Base-by-base conservation (phyloP, 2,888 invertebrate species). In the Protonemura montana region DNA sequence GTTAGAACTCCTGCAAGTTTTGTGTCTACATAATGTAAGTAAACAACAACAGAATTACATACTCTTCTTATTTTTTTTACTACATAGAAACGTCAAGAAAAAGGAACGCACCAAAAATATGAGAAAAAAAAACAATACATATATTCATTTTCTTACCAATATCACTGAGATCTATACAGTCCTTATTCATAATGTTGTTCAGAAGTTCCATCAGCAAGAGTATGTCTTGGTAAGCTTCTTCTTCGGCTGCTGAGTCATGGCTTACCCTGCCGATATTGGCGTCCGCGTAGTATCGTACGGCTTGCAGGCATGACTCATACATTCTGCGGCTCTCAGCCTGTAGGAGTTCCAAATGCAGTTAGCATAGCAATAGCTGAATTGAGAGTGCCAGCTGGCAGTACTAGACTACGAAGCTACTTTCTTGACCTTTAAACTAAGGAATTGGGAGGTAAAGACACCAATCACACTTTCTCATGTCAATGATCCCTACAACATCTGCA, bases 121-220 rank as follows among this genome's bases (percentile, higher is more conserved):
- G n/a, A n/a, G n/a, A n/a, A n/a, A n/a, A n/a, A n/a, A n/a, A n/a
- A n/a, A n/a, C n/a, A n/a, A n/a, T n/a, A n/a, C n/a, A n/a, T n/a
- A n/a, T n/a, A n/a, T n/a, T n/a, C n/a, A n/a, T n/a, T n/a, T 59
- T 59, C 59, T 59, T 87, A 88, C 87, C 87, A 85, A 89, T 88
- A n/a, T 89, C 89, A 82, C 91, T 91, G 87, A 93, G 91, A 89
- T 93, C 92, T 83, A 93, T 91, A 88, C 94, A 92, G 89, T 94
- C 92, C 89, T 93, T 94, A 41, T 93, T 92, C 87, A 94, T 90
- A 35, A 94, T 90, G 89, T 94, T 93, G 0, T 93, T 93, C 26
- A 97, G 92, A 87, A 98, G 92, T 89, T 97, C 95, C 94, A 98
- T 95, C 13, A 98, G 92, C 3, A 97, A 92, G 85, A 95, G 93